phyloP scores from a whole-genome alignment of 2,888 invertebrate species.

The Tipula vernalis region DNA sequence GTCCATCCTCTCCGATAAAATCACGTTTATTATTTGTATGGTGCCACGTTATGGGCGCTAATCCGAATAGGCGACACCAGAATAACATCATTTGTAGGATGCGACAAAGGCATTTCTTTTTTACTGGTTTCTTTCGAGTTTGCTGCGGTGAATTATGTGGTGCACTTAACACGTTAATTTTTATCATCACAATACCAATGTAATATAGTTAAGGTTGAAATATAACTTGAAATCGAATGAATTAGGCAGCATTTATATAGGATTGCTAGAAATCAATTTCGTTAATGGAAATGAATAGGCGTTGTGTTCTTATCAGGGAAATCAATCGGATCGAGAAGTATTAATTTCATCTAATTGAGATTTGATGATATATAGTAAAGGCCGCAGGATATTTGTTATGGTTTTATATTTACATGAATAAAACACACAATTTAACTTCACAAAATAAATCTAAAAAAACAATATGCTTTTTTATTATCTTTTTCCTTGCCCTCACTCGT shows the following conservation, averaged over 20 bases:
- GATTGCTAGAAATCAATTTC: background rate
- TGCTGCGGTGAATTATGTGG: background rate
- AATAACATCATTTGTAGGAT: background rate
- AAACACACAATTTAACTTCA: no score
- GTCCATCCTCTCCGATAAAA: slow-evolving; percentile 10
- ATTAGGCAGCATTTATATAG: background rate
- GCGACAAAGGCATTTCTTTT: slow-evolving; percentile 10
- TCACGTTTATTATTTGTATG: background rate
- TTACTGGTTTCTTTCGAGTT: background rate
- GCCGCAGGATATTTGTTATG: no score
- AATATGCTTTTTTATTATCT: no score
- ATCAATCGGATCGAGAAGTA: background rate
- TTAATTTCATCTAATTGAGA: background rate
- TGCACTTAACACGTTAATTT: background rate
- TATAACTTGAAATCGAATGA: background rate
- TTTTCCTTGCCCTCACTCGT: no score
- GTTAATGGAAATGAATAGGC: background rate
- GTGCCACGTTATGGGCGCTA: slow-evolving; percentile 6
- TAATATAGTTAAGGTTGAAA: background rate
- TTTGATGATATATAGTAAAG: background rate
- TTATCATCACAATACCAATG: background rate
- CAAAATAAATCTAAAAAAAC: no score
- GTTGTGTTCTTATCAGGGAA: background rate
- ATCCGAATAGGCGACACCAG: slow-evolving; percentile 12
- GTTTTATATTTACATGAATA: no score